A percentile compares a stretch with the other conserved stretches of the same genome.
Evolutionary conservation across 1,140 invertebrate genomes (phyloP).

Genomic region (Atopsyche davidsoni): DNA sequence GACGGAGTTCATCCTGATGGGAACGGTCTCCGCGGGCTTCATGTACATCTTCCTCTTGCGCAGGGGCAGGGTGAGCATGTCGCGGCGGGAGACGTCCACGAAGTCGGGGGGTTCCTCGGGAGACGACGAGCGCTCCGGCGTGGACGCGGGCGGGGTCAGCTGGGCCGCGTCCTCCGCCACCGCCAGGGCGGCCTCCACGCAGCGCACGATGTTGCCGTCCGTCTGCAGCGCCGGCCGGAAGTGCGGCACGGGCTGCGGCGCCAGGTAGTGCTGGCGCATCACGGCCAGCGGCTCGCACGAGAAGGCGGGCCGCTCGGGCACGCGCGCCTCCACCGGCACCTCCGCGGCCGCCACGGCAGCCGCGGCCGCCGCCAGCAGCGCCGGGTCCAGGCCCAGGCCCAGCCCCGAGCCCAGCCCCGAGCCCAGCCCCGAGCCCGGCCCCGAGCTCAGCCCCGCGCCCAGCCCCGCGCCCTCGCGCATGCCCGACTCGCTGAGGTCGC

Average conservation of each 20-base stretch:
- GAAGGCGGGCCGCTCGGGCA: background rate
- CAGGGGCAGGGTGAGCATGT: slow-evolving; percentile 64
- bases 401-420: slow-evolving; percentile 35
- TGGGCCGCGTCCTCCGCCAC: slow-evolving; percentile 44
- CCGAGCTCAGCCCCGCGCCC: slow-evolving; percentile 32
- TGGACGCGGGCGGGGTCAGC: slow-evolving; percentile 60
- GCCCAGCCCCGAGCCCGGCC: slow-evolving; percentile 33
- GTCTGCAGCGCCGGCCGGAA: slow-evolving; percentile 40
- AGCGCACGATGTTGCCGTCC: slow-evolving; percentile 59
- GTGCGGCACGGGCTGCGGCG: slow-evolving; percentile 17
- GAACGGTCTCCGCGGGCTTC: slow-evolving; percentile 55
- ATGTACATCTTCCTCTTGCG: slow-evolving; percentile 75
- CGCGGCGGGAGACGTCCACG: slow-evolving; percentile 40
- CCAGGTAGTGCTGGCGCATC: slow-evolving; percentile 33
- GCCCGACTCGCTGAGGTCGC: slow-evolving; percentile 47
- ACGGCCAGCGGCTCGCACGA: slow-evolving; percentile 17
- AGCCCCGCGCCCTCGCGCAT: slow-evolving; percentile 35
- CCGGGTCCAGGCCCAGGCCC: slow-evolving; percentile 34
- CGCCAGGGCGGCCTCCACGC: slow-evolving; percentile 64
- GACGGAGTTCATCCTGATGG: slow-evolving; percentile 65
- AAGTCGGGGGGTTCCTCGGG: slow-evolving; percentile 52
- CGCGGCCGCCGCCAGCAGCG: slow-evolving; percentile 4
- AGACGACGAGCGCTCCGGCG: slow-evolving; percentile 53
- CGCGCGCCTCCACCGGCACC: slow-evolving; percentile 35
- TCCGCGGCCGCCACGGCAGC: slow-evolving; percentile 34